Evolutionary conservation across 1,140 invertebrate genomes (phyloP), one percentile per base, ranked within the genome.

Genomic region (Eumeta japonica): DNA sequence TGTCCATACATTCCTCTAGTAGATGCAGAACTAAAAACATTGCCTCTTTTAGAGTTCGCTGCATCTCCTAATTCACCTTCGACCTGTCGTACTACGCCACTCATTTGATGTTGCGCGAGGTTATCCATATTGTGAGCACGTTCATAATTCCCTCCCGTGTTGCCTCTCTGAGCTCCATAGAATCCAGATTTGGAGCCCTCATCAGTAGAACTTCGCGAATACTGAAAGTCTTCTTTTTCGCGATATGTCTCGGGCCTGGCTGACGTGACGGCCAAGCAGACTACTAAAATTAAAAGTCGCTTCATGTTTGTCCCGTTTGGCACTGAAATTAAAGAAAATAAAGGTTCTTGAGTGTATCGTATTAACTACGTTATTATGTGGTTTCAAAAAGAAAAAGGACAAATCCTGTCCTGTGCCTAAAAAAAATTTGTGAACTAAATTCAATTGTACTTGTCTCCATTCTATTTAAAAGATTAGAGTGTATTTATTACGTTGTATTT

Each of bases 141-240:
- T 52, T 77, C 72, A 28, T 59, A 77, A 40, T 77, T 77, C 1
- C 75, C 75, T 11, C 71, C 72, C 68, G 75, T 73, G 35, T 77
- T 77, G 1, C 75, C 75, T 42, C 67, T 61, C 39, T 75, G 71
- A 15, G 72, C 61, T 3, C 59, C 70, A 39, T 75, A 77, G 24
- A 41, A 75, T 10, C 74, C 74, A 10, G 68, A 59, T 45, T 74
- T 74, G 7, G 29, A 49, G 3, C 70, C 70, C 19, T 68, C 73
- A 32, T 73, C 71, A 1, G 62, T 48, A 10, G 68, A 73, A 37
- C 71, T 75, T 54, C 75, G 62, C 2, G 71, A 70, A 45, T 61
- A 77, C 43, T 77, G 55, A 36, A 77, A 77, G 16, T 77, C 68
- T 55, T 77, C 71, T 37, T 58, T 75, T 49, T 77, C 75, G 51